phyloP scores from a whole-genome alignment of 2,888 invertebrate species.

The Amiota minor region DNA sequence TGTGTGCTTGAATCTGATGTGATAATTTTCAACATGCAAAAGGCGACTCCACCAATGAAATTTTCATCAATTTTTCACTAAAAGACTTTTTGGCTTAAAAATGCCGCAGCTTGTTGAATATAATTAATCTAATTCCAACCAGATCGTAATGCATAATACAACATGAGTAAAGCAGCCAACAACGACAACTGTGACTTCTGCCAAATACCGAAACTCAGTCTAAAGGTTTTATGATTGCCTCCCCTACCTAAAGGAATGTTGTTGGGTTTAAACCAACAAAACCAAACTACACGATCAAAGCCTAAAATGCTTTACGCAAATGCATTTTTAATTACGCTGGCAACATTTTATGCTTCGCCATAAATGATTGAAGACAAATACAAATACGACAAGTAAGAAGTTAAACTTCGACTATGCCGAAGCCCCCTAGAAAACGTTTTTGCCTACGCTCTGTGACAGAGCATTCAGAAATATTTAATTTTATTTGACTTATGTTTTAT shows the following conservation, averaged over 20 bases:
- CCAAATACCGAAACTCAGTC: too few relatives aligned
- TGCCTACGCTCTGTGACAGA: too few relatives aligned
- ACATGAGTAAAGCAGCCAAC: too few relatives aligned
- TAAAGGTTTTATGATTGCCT: neutral
- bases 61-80: neutral
- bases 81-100: neutral
- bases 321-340: slow-evolving; percentile 65
- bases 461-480: too few relatives aligned
- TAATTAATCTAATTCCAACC: slow-evolving; percentile 9
- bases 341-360: slow-evolving; percentile 51
- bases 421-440: too few relatives aligned
- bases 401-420: too few relatives aligned
- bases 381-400: slow-evolving; percentile 31
- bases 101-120: neutral
- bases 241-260: slow-evolving; percentile 18
- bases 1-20: slow-evolving; percentile 47
- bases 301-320: slow-evolving; percentile 52
- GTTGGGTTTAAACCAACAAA: neutral
- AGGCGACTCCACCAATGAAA: slow-evolving; percentile 18
- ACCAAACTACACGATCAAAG: slow-evolving; percentile 48
- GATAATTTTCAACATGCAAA: slow-evolving; percentile 54
- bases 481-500: too few relatives aligned
- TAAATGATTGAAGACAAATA: slow-evolving; percentile 7
- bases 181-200: slow-evolving; percentile 4
- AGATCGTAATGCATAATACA: neutral